A percentile compares a stretch with the other conserved stretches of the same genome.
Conservation (phyloP, 2,113 vertebrate genomes). For the Vicugna pacos region DNA sequence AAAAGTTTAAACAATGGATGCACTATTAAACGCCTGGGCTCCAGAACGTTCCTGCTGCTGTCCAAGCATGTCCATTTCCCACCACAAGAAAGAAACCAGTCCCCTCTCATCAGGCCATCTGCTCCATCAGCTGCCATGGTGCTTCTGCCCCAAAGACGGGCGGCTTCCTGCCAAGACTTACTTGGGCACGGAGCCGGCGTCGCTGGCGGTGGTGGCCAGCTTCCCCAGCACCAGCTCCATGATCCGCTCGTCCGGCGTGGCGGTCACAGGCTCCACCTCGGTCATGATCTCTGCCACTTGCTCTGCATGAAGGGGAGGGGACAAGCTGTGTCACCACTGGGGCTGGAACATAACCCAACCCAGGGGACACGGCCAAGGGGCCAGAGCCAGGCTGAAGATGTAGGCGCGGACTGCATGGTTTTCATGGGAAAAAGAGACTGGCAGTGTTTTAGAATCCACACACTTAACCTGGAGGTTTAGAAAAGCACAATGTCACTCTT, state of each 20-base stretch:
- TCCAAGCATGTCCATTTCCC: accelerated
- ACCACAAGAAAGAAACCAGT: neutral
- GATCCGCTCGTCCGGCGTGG: slow-evolving; percentile 86
- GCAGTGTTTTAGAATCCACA: neutral
- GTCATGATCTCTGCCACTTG: slow-evolving; percentile 84
- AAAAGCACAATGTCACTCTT: neutral
- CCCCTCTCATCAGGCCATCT: accelerated
- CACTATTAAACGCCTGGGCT: neutral
- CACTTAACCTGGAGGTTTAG: neutral
- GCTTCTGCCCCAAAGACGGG: neutral
- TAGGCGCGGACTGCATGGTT: accelerated
- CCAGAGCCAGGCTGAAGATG: accelerated
- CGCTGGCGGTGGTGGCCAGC: slow-evolving; percentile 82
- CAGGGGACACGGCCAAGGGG: accelerated
- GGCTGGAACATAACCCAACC: accelerated
- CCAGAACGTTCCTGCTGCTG: no score
- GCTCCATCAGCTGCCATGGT: accelerated
- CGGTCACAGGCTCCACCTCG: slow-evolving; percentile 82
- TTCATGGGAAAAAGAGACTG: accelerated
- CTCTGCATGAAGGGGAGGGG: slow-evolving; percentile 45
- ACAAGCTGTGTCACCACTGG: accelerated
- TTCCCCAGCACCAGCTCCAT: slow-evolving; percentile 89
- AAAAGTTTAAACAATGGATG: neutral
- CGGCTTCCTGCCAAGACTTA: slow-evolving; percentile 75
- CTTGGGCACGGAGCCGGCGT: slow-evolving; percentile 84